Base-by-base conservation (phyloP, 2,113 vertebrate genomes). In the Oreochromis tanganicae region DNA sequence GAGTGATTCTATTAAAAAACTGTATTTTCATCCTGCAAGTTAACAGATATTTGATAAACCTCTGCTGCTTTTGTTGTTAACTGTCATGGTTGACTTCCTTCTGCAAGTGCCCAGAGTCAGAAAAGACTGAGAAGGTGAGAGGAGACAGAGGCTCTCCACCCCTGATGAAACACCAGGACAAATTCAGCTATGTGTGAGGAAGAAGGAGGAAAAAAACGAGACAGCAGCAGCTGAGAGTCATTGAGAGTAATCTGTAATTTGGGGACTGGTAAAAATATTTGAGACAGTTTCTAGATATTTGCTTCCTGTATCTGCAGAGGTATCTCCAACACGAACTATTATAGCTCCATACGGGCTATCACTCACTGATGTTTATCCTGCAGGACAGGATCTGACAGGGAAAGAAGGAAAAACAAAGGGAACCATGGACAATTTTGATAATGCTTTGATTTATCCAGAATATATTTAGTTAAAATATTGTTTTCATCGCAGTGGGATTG, bases 11-110 rank as follows among this genome's bases (percentile, higher is more conserved):
- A 63, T 63, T 63, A 63, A 63, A 36, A 63, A 36, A 11, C 59
- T 63, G 9, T 7, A 9, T 63, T 63, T 63, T 36, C 17, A 36
- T 63, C 59, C 4, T 36, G 17, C 2, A 7, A 63, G 32, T 63
- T 0, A 63, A 12, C 9, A 63, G 32, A 63, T n/a, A 3, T 63
- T 63, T 36, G 59, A 63, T n/a, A 0, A 63, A 63, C 59, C 5
- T 63, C 59, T n/a, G 17, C 9, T 63, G 59, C 19, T 36, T 34
- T 36, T 63, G 59, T 36, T 63, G 9, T 36, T 63, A 63, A 63
- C 59, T 12, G 32, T 63, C 59, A n/a, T 63, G 32, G 17, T 63
- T 63, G 59, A 63, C 9, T 0, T 63, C 17, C 0, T 63, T 36
- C 59, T 36, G 59, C 32, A 63, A 17, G 59, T 36, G 59, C 36